These are phyloP conservation scores for Cephus pygmeus DNA, from an alignment of 2,888 invertebrate species.

Conservation along the genomic window DNA sequence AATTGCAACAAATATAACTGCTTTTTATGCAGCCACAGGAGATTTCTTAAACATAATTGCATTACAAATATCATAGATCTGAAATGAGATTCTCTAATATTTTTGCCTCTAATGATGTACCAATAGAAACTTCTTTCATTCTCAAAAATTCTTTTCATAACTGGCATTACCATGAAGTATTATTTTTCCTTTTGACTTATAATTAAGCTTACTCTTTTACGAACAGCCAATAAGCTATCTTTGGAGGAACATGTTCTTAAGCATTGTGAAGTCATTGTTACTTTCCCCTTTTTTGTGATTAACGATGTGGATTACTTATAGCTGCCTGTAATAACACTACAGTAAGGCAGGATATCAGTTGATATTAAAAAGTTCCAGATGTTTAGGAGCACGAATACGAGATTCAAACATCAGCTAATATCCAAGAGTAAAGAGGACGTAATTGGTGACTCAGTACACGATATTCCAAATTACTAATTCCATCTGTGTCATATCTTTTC, in stretches of 20 bases:
- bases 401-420: conserved; percentile 54
- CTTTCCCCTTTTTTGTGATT: background rate
- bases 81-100: background rate
- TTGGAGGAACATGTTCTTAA: background rate
- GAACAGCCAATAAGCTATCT: background rate
- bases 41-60: background rate
- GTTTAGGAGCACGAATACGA: background rate
- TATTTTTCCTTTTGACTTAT: background rate
- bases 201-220: background rate
- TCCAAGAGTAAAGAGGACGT: conserved; percentile 61
- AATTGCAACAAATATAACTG: background rate
- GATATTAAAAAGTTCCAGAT: background rate
- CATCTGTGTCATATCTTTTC: conserved; percentile 58
- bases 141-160: background rate
- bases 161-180: background rate
- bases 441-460: conserved; percentile 58
- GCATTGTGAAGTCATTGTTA: background rate
- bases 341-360: background rate
- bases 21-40: background rate
- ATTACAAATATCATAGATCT: background rate
- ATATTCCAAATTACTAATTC: conserved; percentile 59
- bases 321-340: background rate
- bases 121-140: background rate
- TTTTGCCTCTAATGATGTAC: background rate
- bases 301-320: background rate